Evolutionary conservation across 2,888 invertebrate species (phyloP), one percentile per base, ranked within the genome.

Genomic region (Lypha dubia): DNA sequence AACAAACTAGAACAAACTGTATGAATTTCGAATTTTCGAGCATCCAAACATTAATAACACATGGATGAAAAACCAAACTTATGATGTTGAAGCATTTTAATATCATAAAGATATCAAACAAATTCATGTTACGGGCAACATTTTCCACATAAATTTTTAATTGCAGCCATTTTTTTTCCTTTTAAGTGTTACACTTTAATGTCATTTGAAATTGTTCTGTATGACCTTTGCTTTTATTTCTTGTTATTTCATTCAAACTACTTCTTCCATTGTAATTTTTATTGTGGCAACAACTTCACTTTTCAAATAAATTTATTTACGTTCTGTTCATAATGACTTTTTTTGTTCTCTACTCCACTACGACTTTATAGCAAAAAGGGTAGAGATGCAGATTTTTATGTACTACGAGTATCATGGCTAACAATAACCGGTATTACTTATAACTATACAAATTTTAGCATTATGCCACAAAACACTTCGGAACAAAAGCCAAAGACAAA

Each of bases 351-450:
- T 28, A 28, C 28, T 28, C 7, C 38, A 28, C 74, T 38, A 9
- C 11, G 7, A 11, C 35, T 63, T 63, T 41, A 15, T 28, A 17
- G n/a, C 6, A 24, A 9, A 70, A 70, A 41, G 38, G 53, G 56
- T 56, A 22, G 32, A 53, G 9, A 53, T 9, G 9, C 17, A 63
- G 24, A 20, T 44, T 1, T n/a, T 0, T 38, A 11, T 17, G 7
- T 46, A 24, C 17, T 46, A 7, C n/a, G 53, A 17, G 6, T 35
- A 24, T 46, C 67, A 79, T 62, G 44, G 51, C 70, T 70, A 44
- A 62, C 17, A 11, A 79, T 70, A 79, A 79, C 77, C 77, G 38
- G 77, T 62, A 77, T 68, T 79, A 65, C 44, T 56, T 46, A 58
- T 71, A 44, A 13, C 58, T 8, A 20, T 73, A 38, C 76, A 49